phyloP scores from a whole-genome alignment of 1,140 invertebrate species.

The Acromyrmex heyeri region DNA sequence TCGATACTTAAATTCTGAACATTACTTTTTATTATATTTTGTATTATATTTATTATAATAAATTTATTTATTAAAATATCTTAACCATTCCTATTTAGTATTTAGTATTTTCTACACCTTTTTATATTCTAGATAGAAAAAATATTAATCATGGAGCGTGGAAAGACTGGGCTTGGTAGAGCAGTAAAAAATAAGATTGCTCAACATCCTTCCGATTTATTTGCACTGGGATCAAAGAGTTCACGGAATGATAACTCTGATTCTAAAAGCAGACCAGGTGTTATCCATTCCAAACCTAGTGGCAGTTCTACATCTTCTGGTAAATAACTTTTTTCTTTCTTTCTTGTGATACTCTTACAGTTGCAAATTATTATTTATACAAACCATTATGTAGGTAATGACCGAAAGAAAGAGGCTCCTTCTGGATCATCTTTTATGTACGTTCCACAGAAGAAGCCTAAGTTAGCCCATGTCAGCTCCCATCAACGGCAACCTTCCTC shows the following conservation, averaged over 20 bases:
- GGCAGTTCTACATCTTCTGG: conserved; percentile 82
- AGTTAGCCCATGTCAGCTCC: conserved; percentile 78
- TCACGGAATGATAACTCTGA: conserved; percentile 85
- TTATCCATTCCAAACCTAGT: conserved; percentile 86
- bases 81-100: background rate
- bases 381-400: conserved; percentile 77
- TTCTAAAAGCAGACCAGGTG: conserved; percentile 85
- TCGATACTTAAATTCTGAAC: background rate
- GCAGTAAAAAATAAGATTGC: conserved; percentile 89
- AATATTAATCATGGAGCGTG: conserved; percentile 86
- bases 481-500: conserved; percentile 81
- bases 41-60: conserved; percentile 3
- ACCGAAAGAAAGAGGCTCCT: conserved; percentile 87
- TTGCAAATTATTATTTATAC: conserved; percentile 33
- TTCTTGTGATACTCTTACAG: background rate
- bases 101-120: background rate
- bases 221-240: conserved; percentile 88
- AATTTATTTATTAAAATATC: background rate
- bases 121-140: conserved; percentile 4
- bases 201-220: conserved; percentile 89
- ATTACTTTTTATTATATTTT: background rate
- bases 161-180: conserved; percentile 86
- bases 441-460: conserved; percentile 85
- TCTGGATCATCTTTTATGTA: conserved; percentile 79
- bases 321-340: conserved; percentile 71